Evolutionary conservation across 2,888 invertebrate genomes (phyloP).

Genomic region (Cremastinae sp.): DNA sequence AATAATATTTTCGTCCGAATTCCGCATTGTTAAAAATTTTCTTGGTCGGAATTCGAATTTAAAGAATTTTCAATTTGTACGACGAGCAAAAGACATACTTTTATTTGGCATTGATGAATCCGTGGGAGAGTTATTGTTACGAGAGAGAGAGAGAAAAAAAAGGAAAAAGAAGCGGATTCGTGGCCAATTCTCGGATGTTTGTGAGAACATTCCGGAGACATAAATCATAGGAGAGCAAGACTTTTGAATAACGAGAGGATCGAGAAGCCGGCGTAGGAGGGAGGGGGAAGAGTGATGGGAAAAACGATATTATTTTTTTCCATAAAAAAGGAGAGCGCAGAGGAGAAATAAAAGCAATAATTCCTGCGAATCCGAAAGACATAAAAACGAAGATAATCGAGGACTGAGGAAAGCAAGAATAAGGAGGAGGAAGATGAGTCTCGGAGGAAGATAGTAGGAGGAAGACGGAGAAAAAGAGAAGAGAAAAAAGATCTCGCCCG

Average conservation of each 20-base stretch:
- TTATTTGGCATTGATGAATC: too few species aligned
- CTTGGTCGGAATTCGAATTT: too few species aligned
- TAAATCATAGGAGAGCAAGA: too few species aligned
- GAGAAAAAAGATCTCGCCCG: slow-evolving; percentile 67
- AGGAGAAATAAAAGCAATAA: slow-evolving; percentile 6
- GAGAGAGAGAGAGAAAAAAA: too few species aligned
- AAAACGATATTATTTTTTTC: slow-evolving; percentile 1
- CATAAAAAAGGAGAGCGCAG: not conserved
- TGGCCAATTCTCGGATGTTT: too few species aligned
- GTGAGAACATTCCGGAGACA: too few species aligned
- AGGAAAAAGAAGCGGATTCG: too few species aligned
- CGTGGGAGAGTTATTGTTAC: too few species aligned
- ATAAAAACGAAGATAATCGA: slow-evolving; percentile 25
- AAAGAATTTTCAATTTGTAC: too few species aligned
- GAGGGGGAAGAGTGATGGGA: slow-evolving; percentile 4
- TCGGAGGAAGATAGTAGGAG: slow-evolving; percentile 7
- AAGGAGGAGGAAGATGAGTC: slow-evolving; percentile 22
- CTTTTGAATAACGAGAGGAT: slow-evolving; percentile 5
- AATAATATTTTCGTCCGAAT: too few species aligned
- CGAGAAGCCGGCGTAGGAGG: not conserved
- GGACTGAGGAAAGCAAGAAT: slow-evolving; percentile 25
- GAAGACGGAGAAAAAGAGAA: slow-evolving; percentile 48
- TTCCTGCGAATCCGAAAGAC: slow-evolving; percentile 17
- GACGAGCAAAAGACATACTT: too few species aligned
- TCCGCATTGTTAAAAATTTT: too few species aligned